phyloP scores from a whole-genome alignment of 2,888 invertebrate genomes.

The Plagiodera versicolora region DNA sequence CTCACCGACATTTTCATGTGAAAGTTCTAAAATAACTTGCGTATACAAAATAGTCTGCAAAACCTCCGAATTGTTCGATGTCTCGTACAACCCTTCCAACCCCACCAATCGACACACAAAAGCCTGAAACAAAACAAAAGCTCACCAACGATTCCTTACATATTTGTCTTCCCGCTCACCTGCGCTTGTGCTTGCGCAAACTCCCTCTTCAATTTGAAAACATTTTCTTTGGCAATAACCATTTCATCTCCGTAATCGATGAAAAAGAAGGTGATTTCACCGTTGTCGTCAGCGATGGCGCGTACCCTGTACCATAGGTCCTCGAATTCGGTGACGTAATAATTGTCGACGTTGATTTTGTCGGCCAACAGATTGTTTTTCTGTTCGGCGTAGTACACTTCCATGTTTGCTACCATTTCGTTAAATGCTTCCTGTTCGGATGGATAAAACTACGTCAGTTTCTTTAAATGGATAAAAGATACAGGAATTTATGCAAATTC shows the following conservation, averaged over 20 bases:
- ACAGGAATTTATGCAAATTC: too few relatives aligned
- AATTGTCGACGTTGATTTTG: conserved; percentile 47
- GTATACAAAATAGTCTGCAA: conserved; percentile 58
- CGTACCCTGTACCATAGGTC: conserved; percentile 57
- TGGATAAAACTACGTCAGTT: not conserved
- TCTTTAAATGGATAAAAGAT: too few relatives aligned
- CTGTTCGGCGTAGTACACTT: conserved; percentile 46
- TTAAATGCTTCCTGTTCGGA: conserved; percentile 51
- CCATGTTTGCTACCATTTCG: conserved; percentile 52
- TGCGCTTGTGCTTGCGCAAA: conserved; percentile 71
- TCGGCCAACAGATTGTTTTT: conserved; percentile 29
- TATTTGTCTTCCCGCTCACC: conserved; percentile 50
- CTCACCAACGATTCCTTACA: not conserved
- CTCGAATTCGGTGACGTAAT: conserved; percentile 54
- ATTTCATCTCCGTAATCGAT: conserved; percentile 78
- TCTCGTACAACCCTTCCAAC: conserved; percentile 64
- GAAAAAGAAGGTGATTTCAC: conserved; percentile 61
- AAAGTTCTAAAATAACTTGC: conserved; percentile 54
- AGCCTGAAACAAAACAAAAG: conserved; percentile 56
- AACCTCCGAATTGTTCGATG: conserved; percentile 44
- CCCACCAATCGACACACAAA: conserved; percentile 70
- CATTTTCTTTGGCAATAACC: conserved; percentile 56
- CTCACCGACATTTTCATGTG: conserved; percentile 52
- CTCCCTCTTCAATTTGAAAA: conserved; percentile 64
- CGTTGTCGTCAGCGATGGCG: conserved; percentile 45